A percentile compares a stretch with the other conserved stretches of the same genome.
Evolutionary conservation across 2,113 vertebrate genomes (phyloP).

Genomic region (Python bivittatus): DNA sequence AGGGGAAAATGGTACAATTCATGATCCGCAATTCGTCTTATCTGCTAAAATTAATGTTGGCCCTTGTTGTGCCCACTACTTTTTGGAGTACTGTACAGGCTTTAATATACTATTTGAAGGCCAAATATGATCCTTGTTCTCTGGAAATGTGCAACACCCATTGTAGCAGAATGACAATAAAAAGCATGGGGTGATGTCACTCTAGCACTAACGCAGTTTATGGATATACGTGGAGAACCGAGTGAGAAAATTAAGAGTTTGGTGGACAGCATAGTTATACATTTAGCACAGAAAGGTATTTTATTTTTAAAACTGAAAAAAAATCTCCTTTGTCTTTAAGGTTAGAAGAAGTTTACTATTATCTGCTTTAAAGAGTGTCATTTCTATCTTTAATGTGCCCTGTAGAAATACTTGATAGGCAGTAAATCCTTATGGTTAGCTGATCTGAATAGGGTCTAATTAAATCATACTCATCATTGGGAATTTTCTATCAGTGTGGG

Average conservation of each 20-base stretch:
- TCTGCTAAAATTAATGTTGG: not conserved
- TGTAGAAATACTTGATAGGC: constrained; percentile 31
- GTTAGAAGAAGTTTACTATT: constrained; percentile 38
- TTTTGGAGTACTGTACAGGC: not conserved
- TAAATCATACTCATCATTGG: constrained; percentile 31
- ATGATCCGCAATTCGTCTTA: too few relatives aligned
- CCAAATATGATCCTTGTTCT: not conserved
- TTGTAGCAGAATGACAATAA: not conserved
- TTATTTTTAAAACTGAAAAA: not conserved
- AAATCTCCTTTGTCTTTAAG: constrained; percentile 30
- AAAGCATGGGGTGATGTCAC: not conserved
- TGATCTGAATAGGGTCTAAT: constrained; percentile 44
- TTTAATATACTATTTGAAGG: not conserved
- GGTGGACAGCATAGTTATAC: not conserved
- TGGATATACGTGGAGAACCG: not conserved
- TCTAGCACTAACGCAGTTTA: not conserved
- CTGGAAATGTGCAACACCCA: not conserved
- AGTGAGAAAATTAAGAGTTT: not conserved
- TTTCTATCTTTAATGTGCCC: constrained; percentile 29
- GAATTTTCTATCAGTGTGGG: constrained; percentile 39
- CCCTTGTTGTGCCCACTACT: not conserved
- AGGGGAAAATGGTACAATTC: too few relatives aligned
- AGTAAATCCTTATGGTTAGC: constrained; percentile 46
- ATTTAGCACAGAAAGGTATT: not conserved
- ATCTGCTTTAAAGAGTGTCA: constrained; percentile 17